phyloP scores from a whole-genome alignment of 2,797 vertebrate genomes.

The Coreius guichenoti region DNA sequence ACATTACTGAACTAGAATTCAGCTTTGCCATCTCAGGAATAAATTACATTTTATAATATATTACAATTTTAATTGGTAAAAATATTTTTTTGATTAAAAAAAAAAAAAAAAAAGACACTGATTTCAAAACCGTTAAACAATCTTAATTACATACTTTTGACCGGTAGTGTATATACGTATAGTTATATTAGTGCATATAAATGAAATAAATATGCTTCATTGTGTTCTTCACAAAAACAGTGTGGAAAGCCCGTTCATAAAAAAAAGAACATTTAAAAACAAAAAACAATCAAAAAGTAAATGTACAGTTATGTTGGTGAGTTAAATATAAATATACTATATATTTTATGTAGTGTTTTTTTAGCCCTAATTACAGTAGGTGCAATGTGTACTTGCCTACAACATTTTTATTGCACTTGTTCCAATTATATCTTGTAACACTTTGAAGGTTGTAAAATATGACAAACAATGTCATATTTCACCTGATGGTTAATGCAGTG shows the following conservation, averaged over 20 bases:
- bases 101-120: too few species aligned
- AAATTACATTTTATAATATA: too few species aligned
- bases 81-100: too few species aligned
- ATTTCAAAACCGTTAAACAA: too few species aligned
- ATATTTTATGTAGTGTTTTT: background rate
- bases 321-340: background rate
- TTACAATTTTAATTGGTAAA: too few species aligned
- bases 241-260: background rate
- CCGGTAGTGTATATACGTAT: background rate
- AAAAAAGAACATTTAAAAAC: too few species aligned
- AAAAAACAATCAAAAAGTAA: too few species aligned
- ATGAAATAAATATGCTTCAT: background rate
- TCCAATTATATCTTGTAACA: conserved; percentile 25
- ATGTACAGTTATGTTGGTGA: background rate
- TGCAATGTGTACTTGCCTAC: background rate
- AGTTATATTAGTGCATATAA: background rate
- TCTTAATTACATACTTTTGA: background rate
- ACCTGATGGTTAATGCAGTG: conserved; percentile 19
- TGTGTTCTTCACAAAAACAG: background rate
- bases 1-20: background rate
- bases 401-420: background rate
- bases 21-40: too few species aligned
- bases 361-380: background rate
- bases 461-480: conserved; percentile 36
- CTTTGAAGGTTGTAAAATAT: conserved; percentile 19